These are phyloP conservation scores for Oreonectes daqikongensis DNA, from an alignment of 2,797 vertebrate genomes.

Conservation along the genomic window DNA sequence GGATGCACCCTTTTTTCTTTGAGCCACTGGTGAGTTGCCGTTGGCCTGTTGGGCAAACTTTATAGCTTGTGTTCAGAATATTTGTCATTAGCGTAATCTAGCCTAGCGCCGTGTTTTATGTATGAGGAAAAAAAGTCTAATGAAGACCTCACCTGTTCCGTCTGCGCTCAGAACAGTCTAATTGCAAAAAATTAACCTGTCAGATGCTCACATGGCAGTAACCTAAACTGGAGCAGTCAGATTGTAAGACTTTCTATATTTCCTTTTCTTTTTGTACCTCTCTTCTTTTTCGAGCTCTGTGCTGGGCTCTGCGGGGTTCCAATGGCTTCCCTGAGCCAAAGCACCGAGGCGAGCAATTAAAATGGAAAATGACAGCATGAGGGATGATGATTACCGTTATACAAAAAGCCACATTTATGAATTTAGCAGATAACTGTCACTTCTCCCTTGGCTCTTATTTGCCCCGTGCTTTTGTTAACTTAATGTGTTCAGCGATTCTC, in stretches of 20 bases:
- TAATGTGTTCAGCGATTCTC: constrained; percentile 80
- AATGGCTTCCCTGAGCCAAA: constrained; percentile 86
- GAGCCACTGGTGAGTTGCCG: background rate
- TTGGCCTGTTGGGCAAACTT: constrained; percentile 53
- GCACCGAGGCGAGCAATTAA: constrained; percentile 89
- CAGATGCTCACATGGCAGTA: constrained; percentile 82
- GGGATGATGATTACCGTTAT: constrained; percentile 91
- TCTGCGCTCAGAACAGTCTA: constrained; percentile 83
- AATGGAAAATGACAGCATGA: constrained; percentile 92
- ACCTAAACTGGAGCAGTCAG: constrained; percentile 80
- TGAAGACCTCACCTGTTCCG: constrained; percentile 76
- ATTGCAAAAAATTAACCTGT: constrained; percentile 93
- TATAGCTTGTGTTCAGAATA: constrained; percentile 44
- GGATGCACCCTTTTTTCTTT: background rate
- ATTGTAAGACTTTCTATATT: constrained; percentile 65
- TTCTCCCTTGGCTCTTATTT: constrained; percentile 80
- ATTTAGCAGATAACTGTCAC: constrained; percentile 90
- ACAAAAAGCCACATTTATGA: constrained; percentile 90
- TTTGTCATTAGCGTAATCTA: constrained; percentile 62
- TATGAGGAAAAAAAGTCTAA: constrained; percentile 60
- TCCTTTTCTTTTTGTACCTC: constrained; percentile 46
- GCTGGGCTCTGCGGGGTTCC: constrained; percentile 86
- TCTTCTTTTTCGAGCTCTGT: constrained; percentile 64
- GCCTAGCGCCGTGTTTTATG: constrained; percentile 50
- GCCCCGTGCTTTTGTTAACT: constrained; percentile 81